These are phyloP conservation scores for Himalopsyche anomala DNA, from an alignment of 2,888 invertebrate species.

Conservation along the genomic window DNA sequence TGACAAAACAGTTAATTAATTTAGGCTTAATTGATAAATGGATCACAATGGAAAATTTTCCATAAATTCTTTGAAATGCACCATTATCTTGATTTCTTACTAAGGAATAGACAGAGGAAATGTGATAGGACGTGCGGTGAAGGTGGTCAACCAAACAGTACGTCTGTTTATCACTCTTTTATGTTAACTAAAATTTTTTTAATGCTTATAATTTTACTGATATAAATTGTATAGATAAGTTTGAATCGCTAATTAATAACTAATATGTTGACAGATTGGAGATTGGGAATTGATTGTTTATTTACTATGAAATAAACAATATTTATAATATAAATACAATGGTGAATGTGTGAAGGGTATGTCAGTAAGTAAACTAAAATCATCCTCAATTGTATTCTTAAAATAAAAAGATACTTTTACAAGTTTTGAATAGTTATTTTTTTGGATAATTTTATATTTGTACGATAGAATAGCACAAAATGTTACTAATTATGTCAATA, in stretches of 20 bases:
- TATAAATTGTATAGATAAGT: background rate
- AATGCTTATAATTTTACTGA: background rate
- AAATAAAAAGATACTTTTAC: no score
- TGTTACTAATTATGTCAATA: no score
- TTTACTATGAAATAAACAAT: background rate
- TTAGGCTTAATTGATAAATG: background rate
- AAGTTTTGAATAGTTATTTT: no score
- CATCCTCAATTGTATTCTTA: no score
- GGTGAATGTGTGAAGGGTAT: no score
- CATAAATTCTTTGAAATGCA: background rate
- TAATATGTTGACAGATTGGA: background rate
- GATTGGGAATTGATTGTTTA: background rate
- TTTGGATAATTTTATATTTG: no score
- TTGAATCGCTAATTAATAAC: background rate
- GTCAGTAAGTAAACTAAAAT: no score
- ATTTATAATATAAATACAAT: background rate
- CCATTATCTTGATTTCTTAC: background rate
- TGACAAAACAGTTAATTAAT: background rate
- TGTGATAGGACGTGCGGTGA: slow-evolving; percentile 18
- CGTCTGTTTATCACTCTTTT: background rate
- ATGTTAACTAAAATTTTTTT: background rate
- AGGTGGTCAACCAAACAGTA: background rate
- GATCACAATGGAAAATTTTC: background rate
- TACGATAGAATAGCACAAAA: no score
- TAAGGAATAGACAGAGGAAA: slow-evolving; percentile 15